phyloP scores from a whole-genome alignment of 2,888 invertebrate genomes.

The Chelonus formosanus region DNA sequence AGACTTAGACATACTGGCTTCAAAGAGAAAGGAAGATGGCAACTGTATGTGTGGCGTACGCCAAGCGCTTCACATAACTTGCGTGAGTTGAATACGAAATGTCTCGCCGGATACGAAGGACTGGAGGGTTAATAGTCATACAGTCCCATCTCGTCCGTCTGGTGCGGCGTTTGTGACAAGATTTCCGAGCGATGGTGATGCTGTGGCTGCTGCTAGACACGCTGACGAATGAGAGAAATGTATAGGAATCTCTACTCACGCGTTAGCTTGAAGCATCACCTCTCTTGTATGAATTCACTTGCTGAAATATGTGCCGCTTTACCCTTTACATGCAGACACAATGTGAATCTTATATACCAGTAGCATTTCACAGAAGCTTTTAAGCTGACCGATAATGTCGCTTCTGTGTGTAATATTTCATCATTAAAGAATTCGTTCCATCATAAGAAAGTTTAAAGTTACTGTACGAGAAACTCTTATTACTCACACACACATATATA shows the following conservation, averaged over 20 bases:
- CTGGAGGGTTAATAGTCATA: constrained; percentile 48
- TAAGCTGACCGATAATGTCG: background rate
- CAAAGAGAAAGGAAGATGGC: constrained; percentile 18
- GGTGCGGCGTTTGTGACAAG: constrained; percentile 48
- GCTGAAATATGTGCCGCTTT: background rate
- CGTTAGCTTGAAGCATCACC: constrained; percentile 9
- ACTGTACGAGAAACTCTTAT: too few species aligned
- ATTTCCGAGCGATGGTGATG: constrained; percentile 45
- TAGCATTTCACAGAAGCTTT: background rate
- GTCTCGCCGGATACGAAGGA: constrained; percentile 44
- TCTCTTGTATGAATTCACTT: constrained; percentile 1
- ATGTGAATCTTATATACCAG: too few species aligned
- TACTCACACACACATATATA: too few species aligned
- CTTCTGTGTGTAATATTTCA: constrained; percentile 25
- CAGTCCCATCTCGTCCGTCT: constrained; percentile 46
- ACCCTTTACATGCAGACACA: constrained; percentile 1
- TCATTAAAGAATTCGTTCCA: constrained; percentile 12
- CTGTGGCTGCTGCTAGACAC: constrained; percentile 3
- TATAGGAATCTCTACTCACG: constrained; percentile 3
- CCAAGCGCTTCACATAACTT: constrained; percentile 44
- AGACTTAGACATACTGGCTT: constrained; percentile 27
- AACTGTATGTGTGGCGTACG: constrained; percentile 23
- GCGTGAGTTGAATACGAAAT: constrained; percentile 52
- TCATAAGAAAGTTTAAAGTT: too few species aligned
- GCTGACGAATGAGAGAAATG: constrained; percentile 18